Evolutionary conservation across 2,888 invertebrate species (phyloP).

Genomic region (Andrena haemorrhoa): DNA sequence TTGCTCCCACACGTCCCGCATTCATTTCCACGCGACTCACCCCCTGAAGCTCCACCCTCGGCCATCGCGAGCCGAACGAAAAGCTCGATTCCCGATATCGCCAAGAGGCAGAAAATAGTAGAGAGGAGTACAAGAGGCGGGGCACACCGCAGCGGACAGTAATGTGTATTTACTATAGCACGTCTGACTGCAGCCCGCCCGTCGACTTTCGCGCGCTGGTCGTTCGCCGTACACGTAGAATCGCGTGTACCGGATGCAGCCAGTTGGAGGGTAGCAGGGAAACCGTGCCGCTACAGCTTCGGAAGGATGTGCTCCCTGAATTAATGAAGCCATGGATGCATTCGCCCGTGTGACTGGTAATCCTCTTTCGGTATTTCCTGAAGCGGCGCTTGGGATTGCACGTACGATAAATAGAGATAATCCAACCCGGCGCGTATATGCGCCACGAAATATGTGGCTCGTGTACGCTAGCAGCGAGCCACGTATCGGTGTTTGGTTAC

Average conservation of each 20-base stretch:
- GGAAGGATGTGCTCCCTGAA: constrained; percentile 67
- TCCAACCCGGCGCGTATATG: constrained; percentile 60
- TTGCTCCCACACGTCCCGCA: no score
- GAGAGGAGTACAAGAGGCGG: background rate
- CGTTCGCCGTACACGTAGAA: constrained; percentile 3
- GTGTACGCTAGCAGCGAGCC: constrained; percentile 5
- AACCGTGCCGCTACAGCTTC: constrained; percentile 37
- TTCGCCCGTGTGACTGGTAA: constrained; percentile 68
- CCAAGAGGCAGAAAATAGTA: background rate
- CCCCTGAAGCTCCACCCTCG: no score
- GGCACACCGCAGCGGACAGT: constrained; percentile 3
- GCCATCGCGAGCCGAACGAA: background rate
- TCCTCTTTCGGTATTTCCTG: constrained; percentile 70
- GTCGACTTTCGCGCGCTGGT: constrained; percentile 9
- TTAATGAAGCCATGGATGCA: constrained; percentile 72
- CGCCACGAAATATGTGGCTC: constrained; percentile 50
- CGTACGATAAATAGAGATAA: constrained; percentile 77
- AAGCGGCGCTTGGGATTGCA: constrained; percentile 62
- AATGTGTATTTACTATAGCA: constrained; percentile 36
- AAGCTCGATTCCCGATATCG: constrained; percentile 12
- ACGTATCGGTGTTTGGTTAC: constrained; percentile 23
- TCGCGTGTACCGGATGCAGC: constrained; percentile 19
- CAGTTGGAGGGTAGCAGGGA: constrained; percentile 28
- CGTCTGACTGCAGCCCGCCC: constrained; percentile 7
- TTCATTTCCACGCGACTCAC: background rate